Percentiles rank a stretch among this genome's conserved stretches.
phyloP scores from a whole-genome alignment of 1,140 invertebrate species.

The Prorops nasuta region DNA sequence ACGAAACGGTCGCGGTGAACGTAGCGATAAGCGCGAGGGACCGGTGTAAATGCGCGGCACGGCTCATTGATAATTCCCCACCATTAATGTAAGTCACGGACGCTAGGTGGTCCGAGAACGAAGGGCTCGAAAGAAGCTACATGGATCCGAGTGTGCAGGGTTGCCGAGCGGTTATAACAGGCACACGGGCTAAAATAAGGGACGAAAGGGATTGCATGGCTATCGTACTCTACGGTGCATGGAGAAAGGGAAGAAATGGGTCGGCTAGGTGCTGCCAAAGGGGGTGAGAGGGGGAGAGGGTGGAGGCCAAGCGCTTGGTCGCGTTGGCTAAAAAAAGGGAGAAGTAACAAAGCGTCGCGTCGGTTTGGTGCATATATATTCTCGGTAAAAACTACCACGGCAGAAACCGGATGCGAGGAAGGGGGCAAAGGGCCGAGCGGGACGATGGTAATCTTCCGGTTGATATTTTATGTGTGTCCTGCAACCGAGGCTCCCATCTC shows the following conservation, averaged over 20 bases:
- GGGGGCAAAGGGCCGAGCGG: conserved; percentile 17
- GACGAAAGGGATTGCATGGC: no score
- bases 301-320: not conserved
- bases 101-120: conserved; percentile 11
- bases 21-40: conserved; percentile 15
- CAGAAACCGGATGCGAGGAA: conserved; percentile 32
- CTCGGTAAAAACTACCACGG: conserved; percentile 33
- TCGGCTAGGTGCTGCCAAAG: not conserved
- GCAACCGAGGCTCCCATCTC: conserved; percentile 21
- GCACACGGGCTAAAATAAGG: conserved; percentile 17
- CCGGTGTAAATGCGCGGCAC: conserved; percentile 2
- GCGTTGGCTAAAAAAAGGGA: not conserved
- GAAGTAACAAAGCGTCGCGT: conserved; percentile 38
- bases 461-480: conserved; percentile 40
- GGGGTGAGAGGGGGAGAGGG: not conserved
- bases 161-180: conserved; percentile 2
- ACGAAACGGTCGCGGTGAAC: not conserved
- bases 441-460: conserved; percentile 39
- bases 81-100: conserved; percentile 18
- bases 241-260: not conserved
- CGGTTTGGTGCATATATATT: conserved; percentile 38
- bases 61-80: conserved; percentile 29
- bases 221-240: no score
- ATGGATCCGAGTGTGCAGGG: conserved; percentile 5
- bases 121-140: conserved; percentile 7